Evolutionary conservation across 2,797 vertebrate genomes (phyloP).

Genomic region (Labeo calbasu): DNA sequence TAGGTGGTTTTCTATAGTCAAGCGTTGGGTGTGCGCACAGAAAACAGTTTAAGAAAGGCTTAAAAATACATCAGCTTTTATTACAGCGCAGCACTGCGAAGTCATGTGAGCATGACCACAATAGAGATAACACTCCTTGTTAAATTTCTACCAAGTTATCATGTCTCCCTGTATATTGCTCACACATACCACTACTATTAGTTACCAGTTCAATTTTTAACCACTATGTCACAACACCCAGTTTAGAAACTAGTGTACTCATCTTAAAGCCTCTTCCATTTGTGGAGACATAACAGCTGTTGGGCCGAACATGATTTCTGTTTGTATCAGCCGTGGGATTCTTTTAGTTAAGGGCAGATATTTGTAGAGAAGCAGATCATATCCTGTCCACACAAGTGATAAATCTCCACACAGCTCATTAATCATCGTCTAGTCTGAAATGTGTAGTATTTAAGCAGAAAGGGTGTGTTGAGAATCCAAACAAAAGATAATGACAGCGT

Average conservation of each 20-base stretch:
- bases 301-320: background rate
- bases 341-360: conserved; percentile 37
- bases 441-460: conserved; percentile 43
- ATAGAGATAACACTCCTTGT: background rate
- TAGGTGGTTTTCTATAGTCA: background rate
- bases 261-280: background rate
- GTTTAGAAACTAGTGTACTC: background rate
- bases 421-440: conserved; percentile 50
- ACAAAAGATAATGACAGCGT: background rate
- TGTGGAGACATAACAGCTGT: background rate
- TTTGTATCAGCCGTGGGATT: background rate
- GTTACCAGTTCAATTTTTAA: background rate
- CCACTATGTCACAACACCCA: background rate
- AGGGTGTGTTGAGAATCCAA: conserved; percentile 49
- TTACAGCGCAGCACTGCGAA: background rate
- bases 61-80: background rate
- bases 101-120: background rate
- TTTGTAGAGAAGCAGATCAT: background rate
- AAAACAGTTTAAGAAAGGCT: background rate
- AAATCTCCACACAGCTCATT: conserved; percentile 51
- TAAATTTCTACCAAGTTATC: background rate
- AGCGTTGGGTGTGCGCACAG: background rate
- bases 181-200: background rate
- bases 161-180: background rate
- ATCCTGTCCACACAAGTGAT: conserved; percentile 50